phyloP scores from a whole-genome alignment of 1,140 invertebrate genomes.

The Zaprionus davidi region DNA sequence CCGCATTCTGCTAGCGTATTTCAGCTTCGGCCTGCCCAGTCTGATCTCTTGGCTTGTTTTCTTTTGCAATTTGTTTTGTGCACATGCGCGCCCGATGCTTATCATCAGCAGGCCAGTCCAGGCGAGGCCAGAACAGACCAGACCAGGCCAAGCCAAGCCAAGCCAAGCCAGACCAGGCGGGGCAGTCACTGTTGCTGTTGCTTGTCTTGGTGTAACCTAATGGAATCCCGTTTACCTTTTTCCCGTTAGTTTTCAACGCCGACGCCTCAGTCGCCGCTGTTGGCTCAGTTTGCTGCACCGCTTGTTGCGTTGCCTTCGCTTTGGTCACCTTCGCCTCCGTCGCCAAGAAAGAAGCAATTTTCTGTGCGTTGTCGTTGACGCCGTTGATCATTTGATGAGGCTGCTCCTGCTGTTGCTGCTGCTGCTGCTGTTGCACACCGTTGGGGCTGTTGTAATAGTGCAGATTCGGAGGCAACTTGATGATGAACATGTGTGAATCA shows the following conservation, averaged over 20 bases:
- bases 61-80: conserved; percentile 80
- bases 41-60: neutral
- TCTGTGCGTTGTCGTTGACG: conserved; percentile 62
- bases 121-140: conserved; percentile 9
- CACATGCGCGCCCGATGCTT: conserved; percentile 73
- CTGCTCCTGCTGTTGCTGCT: conserved; percentile 32
- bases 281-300: conserved; percentile 13
- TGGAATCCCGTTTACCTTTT: conserved; percentile 84
- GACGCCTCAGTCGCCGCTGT: conserved; percentile 55
- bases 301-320: neutral
- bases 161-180: neutral
- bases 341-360: conserved; percentile 12
- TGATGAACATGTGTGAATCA: conserved; percentile 92
- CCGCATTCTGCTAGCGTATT: neutral
- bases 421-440: conserved; percentile 59
- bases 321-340: conserved; percentile 4
- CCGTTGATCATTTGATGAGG: conserved; percentile 39
- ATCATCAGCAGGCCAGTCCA: conserved; percentile 52
- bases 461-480: conserved; percentile 91
- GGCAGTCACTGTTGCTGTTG: conserved; percentile 48
- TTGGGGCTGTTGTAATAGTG: conserved; percentile 89
- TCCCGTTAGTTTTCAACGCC: conserved; percentile 82
- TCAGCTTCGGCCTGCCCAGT: neutral
- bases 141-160: conserved; percentile 1
- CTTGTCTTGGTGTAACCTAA: conserved; percentile 75